Evolutionary conservation across 1,140 invertebrate genomes (phyloP).

Genomic region (Zaprionus capensis): DNA sequence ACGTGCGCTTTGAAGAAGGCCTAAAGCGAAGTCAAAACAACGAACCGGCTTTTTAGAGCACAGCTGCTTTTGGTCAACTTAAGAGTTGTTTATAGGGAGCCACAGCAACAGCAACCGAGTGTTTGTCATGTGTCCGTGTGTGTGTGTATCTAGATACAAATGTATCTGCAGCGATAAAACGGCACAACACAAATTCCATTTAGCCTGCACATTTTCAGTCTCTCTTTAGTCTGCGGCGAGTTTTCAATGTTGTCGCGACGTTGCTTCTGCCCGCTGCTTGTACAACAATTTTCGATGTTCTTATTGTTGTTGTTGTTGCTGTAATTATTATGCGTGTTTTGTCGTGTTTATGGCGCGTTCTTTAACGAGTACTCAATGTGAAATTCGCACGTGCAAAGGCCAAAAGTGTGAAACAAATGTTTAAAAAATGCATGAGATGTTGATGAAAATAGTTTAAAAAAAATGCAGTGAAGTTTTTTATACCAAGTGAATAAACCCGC

Average conservation of each 20-base stretch:
- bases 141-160: slow-evolving; percentile 66
- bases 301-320: slow-evolving; percentile 4
- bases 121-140: neutral
- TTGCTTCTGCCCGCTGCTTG: slow-evolving; percentile 35
- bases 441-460: slow-evolving; percentile 5
- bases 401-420: slow-evolving; percentile 4
- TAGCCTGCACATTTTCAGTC: slow-evolving; percentile 44
- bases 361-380: slow-evolving; percentile 31
- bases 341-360: slow-evolving; percentile 47
- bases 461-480: neutral
- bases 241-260: slow-evolving; percentile 74
- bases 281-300: slow-evolving; percentile 1
- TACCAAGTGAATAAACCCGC: neutral
- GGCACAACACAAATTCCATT: slow-evolving; percentile 54
- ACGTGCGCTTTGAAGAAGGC: slow-evolving; percentile 16
- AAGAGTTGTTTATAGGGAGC: slow-evolving; percentile 39
- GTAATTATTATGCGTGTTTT: slow-evolving; percentile 42
- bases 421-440: neutral
- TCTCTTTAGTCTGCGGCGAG: slow-evolving; percentile 74
- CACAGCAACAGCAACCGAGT: slow-evolving; percentile 1
- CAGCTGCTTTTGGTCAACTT: slow-evolving; percentile 43
- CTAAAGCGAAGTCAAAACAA: slow-evolving; percentile 43
- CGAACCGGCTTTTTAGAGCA: slow-evolving; percentile 67
- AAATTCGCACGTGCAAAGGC: slow-evolving; percentile 26
- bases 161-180: slow-evolving; percentile 73